Evolutionary conservation across 2,888 invertebrate species (phyloP), one percentile per base, ranked within the genome.

Genomic region (Capitulum mitella): DNA sequence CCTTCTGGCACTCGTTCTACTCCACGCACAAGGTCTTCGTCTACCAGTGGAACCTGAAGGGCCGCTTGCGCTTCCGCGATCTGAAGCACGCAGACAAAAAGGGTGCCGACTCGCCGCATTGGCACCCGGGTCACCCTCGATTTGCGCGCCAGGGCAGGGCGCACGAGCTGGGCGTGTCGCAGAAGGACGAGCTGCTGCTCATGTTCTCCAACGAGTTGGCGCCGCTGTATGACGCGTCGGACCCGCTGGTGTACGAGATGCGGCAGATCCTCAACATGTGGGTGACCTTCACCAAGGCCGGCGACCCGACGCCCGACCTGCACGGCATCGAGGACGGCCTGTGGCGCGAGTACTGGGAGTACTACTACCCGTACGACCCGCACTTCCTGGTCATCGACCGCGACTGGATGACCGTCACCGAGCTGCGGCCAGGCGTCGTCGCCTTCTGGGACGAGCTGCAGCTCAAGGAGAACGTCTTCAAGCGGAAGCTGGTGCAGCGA

Each of bases 141-240:
- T 29, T 37, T 22, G 70, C 70, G 1, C 70, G 37, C 3, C 32
- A n/a, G 14, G 37, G 26, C 8, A 37, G 22, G 19, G 70, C n/a
- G 37, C 70, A 70, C 37, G 37, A 70, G 22, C 70, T 70, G 6
- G 70, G 70, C 26, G 29, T 70, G 6, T 70, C 70, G 34, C 70
- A 70, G 37, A 70, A 70, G 37, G 70, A 70, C 70, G 70, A 70
- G 37, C 70, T 70, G 16, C 70, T 70, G 19, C 70, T 70, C 70
- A 70, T 70, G 70, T 70, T 70, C 70, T 70, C 70, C 70, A 70
- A 70, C 26, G 70, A 70, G 22, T 16, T 70, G 34, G 32, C 70
- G 19, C 70, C 70, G 22, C 37, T 70, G 22, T 70, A 37, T 26
- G 70, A 70, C 37, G 10, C 12, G 0, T 12, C 3, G 22, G 70